Conservation (phyloP, 2,888 invertebrate genomes). For the Lobophora halterata region DNA sequence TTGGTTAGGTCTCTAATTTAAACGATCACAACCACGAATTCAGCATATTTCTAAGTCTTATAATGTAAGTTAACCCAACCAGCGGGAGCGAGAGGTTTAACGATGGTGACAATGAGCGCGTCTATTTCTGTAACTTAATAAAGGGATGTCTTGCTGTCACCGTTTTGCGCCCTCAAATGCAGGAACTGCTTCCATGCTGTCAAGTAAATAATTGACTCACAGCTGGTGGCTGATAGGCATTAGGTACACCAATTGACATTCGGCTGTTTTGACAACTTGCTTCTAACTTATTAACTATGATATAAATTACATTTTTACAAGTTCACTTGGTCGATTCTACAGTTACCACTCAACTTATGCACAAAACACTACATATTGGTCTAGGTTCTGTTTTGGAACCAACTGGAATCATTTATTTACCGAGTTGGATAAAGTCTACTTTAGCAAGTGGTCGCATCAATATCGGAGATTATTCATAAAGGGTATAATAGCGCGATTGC, state of each 20-base stretch:
- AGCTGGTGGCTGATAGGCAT: constrained; percentile 74
- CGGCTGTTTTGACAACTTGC: constrained; percentile 77
- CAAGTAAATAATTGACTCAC: constrained; percentile 77
- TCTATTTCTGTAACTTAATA: constrained; percentile 57
- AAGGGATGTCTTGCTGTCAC: constrained; percentile 77
- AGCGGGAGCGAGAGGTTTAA: constrained; percentile 26
- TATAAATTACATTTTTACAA: not conserved
- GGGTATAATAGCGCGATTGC: constrained; percentile 29
- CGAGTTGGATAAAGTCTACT: constrained; percentile 16
- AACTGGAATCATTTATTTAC: constrained; percentile 18
- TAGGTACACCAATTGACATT: constrained; percentile 76
- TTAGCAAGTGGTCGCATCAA: constrained; percentile 19
- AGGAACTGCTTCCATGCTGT: constrained; percentile 78
- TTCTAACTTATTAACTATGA: constrained; percentile 35
- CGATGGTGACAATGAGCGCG: constrained; percentile 46
- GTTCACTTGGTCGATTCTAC: not conserved
- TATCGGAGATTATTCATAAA: constrained; percentile 31
- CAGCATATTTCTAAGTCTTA: not conserved
- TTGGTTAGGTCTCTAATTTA: too few relatives aligned
- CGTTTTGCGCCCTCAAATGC: constrained; percentile 78
- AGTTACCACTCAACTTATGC: constrained; percentile 1
- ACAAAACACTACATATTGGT: constrained; percentile 3
- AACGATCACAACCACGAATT: too few relatives aligned
- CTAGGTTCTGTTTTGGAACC: constrained; percentile 14
- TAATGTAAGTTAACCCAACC: constrained; percentile 14